Conservation (phyloP, 2,888 invertebrate species). For the Agapostemon virescens region DNA sequence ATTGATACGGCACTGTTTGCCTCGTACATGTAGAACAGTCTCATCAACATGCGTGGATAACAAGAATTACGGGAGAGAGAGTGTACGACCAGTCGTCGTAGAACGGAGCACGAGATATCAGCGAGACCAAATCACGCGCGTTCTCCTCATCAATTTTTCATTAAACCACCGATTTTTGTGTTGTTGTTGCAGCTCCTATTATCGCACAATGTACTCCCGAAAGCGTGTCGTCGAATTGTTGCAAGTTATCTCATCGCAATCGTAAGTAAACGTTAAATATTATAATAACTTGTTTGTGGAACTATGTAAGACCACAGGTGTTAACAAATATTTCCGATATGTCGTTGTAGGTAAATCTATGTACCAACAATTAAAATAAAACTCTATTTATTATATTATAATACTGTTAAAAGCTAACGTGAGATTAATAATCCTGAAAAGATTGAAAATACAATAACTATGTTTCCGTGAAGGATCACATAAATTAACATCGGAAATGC, state of each 20-base stretch:
- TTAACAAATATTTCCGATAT: not conserved
- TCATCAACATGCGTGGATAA: slow-evolving; percentile 41
- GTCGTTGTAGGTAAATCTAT: not conserved
- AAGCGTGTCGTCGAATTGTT: slow-evolving; percentile 86
- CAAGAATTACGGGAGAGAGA: slow-evolving; percentile 24
- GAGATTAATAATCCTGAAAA: not conserved
- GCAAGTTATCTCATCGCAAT: slow-evolving; percentile 84
- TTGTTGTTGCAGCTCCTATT: not conserved
- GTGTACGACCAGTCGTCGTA: slow-evolving; percentile 18
- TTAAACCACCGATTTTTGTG: not conserved
- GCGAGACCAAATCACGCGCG: slow-evolving; percentile 1
- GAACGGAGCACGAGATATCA: slow-evolving; percentile 31
- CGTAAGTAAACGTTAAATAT: slow-evolving; percentile 82
- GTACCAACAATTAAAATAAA: not conserved
- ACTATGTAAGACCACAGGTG: not conserved
- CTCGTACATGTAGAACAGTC: slow-evolving; percentile 19
- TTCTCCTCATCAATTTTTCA: not conserved
- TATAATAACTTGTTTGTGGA: not conserved
- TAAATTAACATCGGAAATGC: not conserved
- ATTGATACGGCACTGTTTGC: slow-evolving; percentile 57
- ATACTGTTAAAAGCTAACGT: not conserved
- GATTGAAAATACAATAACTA: not conserved
- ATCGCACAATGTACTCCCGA: slow-evolving; percentile 80
- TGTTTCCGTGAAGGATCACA: not conserved
- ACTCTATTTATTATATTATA: not conserved